Conservation (phyloP, 2,113 vertebrate genomes). For the Fukomys damarensis region DNA sequence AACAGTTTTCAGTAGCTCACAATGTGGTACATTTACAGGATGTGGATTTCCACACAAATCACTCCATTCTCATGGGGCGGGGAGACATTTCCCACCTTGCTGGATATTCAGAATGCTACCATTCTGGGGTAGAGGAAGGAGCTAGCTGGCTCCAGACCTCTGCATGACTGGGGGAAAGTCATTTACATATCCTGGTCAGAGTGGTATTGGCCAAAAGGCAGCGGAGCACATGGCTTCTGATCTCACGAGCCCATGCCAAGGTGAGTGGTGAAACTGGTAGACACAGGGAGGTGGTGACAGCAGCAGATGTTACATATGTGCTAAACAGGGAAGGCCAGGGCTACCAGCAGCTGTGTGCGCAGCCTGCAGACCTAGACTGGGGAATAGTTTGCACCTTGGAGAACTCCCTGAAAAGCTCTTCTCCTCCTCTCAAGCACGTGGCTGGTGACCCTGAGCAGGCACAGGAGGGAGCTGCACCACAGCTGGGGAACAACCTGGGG, state of each 20-base stretch:
- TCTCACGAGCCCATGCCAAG: neutral
- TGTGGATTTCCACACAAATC: neutral
- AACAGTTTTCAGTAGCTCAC: neutral
- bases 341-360: neutral
- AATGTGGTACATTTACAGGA: too few relatives aligned
- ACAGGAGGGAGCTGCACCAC: neutral
- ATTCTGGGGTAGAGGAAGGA: neutral
- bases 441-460: neutral
- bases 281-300: neutral
- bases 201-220: neutral
- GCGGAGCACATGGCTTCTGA: neutral
- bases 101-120: neutral
- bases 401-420: neutral
- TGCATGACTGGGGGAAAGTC: neutral
- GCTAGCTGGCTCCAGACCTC: neutral
- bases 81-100: neutral
- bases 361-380: neutral
- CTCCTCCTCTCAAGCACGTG: neutral
- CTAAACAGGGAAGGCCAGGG: neutral
- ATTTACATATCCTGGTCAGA: fast-evolving
- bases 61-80: too few relatives aligned
- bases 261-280: neutral
- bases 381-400: too few relatives aligned
- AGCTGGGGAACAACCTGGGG: neutral
- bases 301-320: neutral